Conservation (phyloP, 2,113 vertebrate species). For the Saimiri boliviensis region DNA sequence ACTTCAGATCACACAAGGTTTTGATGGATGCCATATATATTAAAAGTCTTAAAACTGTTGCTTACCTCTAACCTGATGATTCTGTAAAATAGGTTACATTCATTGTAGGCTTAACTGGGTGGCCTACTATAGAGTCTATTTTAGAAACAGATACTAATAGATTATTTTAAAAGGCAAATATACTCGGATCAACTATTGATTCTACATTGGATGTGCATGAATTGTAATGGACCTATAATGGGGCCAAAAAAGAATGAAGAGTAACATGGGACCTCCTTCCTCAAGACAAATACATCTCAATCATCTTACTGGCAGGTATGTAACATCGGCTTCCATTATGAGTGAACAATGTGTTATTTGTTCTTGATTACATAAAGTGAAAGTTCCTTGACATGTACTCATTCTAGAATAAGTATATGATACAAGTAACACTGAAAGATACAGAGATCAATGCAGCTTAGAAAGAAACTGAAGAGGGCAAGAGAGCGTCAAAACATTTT, state of each 20-base stretch:
- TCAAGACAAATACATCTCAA: constrained; percentile 34
- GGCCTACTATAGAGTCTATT: background rate
- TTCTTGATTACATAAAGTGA: constrained; percentile 41
- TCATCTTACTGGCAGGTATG: background rate
- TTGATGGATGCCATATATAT: background rate
- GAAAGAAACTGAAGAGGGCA: constrained; percentile 58
- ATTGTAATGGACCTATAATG: background rate
- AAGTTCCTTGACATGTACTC: constrained; percentile 21
- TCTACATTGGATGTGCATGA: background rate
- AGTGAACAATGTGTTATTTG: background rate
- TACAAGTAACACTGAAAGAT: constrained; percentile 39
- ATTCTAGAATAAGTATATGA: constrained; percentile 39
- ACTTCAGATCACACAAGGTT: background rate
- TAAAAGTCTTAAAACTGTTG: constrained; percentile 19
- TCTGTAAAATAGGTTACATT: constrained; percentile 33
- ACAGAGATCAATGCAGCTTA: background rate
- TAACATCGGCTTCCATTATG: background rate
- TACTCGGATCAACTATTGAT: background rate
- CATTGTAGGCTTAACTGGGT: constrained; percentile 9
- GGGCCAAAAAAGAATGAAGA: background rate
- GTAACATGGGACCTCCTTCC: background rate
- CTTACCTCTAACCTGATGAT: constrained; percentile 16
- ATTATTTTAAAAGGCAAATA: background rate
- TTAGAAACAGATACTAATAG: background rate
- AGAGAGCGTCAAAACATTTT: constrained; percentile 44